These are phyloP conservation scores for Sipha flava DNA, from an alignment of 1,140 invertebrate species.

Conservation along the genomic window DNA sequence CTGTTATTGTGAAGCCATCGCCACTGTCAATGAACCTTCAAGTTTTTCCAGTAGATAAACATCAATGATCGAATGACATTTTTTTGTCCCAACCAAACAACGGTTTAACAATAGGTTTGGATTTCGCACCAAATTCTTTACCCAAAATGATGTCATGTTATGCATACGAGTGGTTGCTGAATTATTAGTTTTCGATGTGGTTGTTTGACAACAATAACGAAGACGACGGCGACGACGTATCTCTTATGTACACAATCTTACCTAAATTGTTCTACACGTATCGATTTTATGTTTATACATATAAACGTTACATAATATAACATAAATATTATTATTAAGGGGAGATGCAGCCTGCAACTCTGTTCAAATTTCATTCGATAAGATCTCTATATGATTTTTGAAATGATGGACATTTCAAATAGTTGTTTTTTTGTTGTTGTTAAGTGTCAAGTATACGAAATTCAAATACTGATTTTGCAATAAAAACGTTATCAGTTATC, in stretches of 20 bases:
- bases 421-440: not conserved
- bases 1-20: not conserved
- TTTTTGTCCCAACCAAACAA: not conserved
- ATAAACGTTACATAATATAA: not conserved
- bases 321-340: not conserved
- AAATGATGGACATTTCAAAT: not conserved
- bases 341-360: not conserved
- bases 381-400: not conserved
- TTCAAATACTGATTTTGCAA: not conserved
- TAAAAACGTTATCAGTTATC: not conserved
- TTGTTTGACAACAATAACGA: not conserved
- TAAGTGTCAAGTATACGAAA: not conserved
- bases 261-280: not conserved
- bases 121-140: slow-evolving; percentile 24
- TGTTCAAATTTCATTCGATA: not conserved
- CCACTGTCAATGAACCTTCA: not conserved
- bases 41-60: slow-evolving; percentile 6
- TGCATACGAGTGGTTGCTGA: not conserved
- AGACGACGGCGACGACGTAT: not conserved
- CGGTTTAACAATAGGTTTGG: not conserved
- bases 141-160: not conserved
- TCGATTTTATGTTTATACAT: not conserved
- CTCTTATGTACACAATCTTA: not conserved
- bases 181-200: not conserved
- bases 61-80: slow-evolving; percentile 14